Conservation (phyloP, 2,888 invertebrate genomes). For the Epinotia ramella region DNA sequence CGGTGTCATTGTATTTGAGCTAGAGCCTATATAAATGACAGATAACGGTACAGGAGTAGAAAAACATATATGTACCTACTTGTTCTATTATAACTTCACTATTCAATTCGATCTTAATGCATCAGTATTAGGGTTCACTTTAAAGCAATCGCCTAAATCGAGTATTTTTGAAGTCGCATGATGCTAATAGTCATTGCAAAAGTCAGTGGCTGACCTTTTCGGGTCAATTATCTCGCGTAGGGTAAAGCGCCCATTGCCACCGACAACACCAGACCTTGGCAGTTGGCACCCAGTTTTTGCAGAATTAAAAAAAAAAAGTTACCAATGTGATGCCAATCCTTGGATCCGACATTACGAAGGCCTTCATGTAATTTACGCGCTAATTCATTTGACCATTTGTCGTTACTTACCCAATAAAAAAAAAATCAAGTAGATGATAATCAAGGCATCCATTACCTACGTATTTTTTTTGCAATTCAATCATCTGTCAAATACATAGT, state of each 20-base stretch:
- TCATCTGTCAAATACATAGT: too few relatives aligned
- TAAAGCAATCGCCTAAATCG: background rate
- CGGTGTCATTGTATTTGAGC: too few relatives aligned
- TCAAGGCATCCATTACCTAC: too few relatives aligned
- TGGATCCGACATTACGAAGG: background rate
- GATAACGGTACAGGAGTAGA: too few relatives aligned
- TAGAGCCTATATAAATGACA: too few relatives aligned
- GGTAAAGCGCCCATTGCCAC: background rate
- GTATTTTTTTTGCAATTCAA: too few relatives aligned
- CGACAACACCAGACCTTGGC: background rate
- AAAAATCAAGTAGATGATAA: too few relatives aligned
- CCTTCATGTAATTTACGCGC: too few relatives aligned
- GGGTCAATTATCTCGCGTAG: constrained; percentile 1
- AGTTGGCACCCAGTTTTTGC: background rate
- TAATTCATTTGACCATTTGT: too few relatives aligned
- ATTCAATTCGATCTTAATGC: background rate
- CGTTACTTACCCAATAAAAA: too few relatives aligned
- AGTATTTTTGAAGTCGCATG: background rate
- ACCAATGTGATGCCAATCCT: background rate
- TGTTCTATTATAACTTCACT: background rate
- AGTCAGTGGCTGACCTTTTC: constrained; percentile 14
- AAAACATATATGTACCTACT: too few relatives aligned
- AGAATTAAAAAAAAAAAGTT: background rate
- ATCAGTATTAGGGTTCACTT: background rate
- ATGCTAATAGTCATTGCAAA: constrained; percentile 19